Percentiles rank a stretch among this genome's conserved stretches.
Conservation (phyloP, 2,797 vertebrate species). For the Toxotes lorentzi region DNA sequence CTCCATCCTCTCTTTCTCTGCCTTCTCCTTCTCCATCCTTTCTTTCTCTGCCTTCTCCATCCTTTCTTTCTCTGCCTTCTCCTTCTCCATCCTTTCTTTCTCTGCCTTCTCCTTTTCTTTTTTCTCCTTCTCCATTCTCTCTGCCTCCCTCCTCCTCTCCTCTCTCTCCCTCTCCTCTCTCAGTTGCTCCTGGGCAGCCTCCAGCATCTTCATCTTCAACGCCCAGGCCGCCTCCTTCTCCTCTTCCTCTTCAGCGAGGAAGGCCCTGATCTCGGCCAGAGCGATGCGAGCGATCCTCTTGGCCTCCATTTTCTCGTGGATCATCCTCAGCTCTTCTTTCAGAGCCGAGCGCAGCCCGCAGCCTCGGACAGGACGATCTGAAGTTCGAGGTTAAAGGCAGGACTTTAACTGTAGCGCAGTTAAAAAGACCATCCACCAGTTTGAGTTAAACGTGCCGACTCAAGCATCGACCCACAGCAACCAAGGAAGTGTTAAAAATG, state of each 20-base stretch:
- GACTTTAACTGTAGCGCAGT: background rate
- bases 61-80: conserved; percentile 12
- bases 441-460: background rate
- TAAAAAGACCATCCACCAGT: background rate
- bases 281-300: conserved; percentile 87
- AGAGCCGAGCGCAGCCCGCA: conserved; percentile 85
- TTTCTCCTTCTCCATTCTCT: background rate
- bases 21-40: conserved; percentile 27
- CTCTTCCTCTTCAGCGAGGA: conserved; percentile 84
- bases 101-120: conserved; percentile 48
- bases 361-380: conserved; percentile 69
- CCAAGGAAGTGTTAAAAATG: background rate
- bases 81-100: conserved; percentile 39
- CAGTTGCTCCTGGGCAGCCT: conserved; percentile 64
- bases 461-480: conserved; percentile 3
- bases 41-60: conserved; percentile 59
- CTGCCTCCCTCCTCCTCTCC: conserved; percentile 11
- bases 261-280: conserved; percentile 81
- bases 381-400: conserved; percentile 27
- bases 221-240: conserved; percentile 69
- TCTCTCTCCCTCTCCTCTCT: conserved; percentile 56
- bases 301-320: conserved; percentile 87
- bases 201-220: conserved; percentile 60
- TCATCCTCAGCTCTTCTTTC: conserved; percentile 88
- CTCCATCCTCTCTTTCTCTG: conserved; percentile 4